Conservation (phyloP, 2,113 vertebrate species). For the Psilopogon haemacephalus region DNA sequence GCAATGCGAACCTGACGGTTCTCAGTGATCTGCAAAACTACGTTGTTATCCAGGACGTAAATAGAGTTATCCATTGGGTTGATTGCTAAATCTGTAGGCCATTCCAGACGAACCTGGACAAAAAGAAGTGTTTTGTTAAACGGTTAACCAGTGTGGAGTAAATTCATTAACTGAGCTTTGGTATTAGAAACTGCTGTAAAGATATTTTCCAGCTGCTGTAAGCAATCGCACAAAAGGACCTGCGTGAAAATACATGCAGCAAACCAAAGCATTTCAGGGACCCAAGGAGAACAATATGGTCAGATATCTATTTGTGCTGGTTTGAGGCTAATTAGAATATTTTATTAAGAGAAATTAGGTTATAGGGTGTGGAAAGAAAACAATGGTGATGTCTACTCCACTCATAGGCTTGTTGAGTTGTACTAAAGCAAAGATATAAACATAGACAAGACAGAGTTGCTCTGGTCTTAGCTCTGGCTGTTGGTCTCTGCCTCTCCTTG, state of each 20-base stretch:
- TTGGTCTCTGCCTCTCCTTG: no score
- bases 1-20: conserved; percentile 94
- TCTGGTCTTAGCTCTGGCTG: no score
- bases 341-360: no score
- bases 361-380: no score
- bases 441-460: no score
- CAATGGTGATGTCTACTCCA: no score
- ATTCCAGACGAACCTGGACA: conserved; percentile 92
- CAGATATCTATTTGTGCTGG: background rate
- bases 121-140: background rate
- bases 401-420: no score
- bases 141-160: background rate
- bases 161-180: background rate
- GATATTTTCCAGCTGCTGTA: background rate
- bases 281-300: background rate
- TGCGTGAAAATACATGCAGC: background rate
- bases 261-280: background rate
- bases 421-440: no score
- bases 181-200: conserved; percentile 6
- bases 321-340: no score
- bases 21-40: conserved; percentile 93
- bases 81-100: conserved; percentile 94
- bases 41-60: conserved; percentile 94
- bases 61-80: conserved; percentile 98
- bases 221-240: background rate